Percentiles rank a stretch among this genome's conserved stretches.
These are phyloP conservation scores for Xylota segnis DNA, from an alignment of 2,888 invertebrate genomes.

Conservation along the genomic window DNA sequence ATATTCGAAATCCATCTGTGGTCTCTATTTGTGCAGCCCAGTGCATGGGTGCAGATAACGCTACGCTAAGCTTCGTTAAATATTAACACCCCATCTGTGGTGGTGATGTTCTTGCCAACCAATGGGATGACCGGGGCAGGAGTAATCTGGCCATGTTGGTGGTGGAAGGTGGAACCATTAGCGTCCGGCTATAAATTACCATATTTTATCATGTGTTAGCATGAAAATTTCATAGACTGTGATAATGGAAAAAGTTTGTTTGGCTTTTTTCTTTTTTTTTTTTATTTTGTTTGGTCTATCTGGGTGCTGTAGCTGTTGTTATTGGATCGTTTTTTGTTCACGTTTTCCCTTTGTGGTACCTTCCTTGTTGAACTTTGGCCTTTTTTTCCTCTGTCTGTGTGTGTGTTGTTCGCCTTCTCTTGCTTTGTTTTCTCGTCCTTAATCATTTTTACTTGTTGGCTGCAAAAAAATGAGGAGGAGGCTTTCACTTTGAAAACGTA, in stretches of 20 bases:
- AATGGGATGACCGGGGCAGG: constrained; percentile 21
- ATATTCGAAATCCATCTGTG: constrained; percentile 51
- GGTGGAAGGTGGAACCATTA: constrained; percentile 55
- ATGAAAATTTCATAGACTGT: constrained; percentile 78
- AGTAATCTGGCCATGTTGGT: constrained; percentile 16
- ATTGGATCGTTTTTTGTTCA: constrained; percentile 30
- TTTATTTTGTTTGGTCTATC: not conserved
- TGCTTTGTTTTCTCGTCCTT: constrained; percentile 62
- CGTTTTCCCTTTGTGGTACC: constrained; percentile 17
- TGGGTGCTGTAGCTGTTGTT: constrained; percentile 24
- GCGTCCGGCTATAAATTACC: constrained; percentile 77
- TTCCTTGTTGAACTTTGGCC: constrained; percentile 63
- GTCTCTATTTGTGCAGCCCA: constrained; percentile 33
- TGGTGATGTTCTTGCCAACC: not conserved
- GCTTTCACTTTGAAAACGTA: constrained; percentile 20
- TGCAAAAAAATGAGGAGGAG: constrained; percentile 15
- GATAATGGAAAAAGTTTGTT: constrained; percentile 79
- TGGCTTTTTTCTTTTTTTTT: constrained; percentile 26
- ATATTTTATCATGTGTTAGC: constrained; percentile 78
- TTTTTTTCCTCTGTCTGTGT: constrained; percentile 15
- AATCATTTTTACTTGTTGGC: constrained; percentile 75
- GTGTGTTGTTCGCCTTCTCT: constrained; percentile 3
- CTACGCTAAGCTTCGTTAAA: constrained; percentile 57
- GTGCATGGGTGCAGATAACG: constrained; percentile 55
- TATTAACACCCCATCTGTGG: constrained; percentile 65